Percentiles rank a stretch among this genome's conserved stretches.
These are phyloP conservation scores for Scylla paramamosain DNA, from an alignment of 1,140 invertebrate genomes.

Conservation along the genomic window DNA sequence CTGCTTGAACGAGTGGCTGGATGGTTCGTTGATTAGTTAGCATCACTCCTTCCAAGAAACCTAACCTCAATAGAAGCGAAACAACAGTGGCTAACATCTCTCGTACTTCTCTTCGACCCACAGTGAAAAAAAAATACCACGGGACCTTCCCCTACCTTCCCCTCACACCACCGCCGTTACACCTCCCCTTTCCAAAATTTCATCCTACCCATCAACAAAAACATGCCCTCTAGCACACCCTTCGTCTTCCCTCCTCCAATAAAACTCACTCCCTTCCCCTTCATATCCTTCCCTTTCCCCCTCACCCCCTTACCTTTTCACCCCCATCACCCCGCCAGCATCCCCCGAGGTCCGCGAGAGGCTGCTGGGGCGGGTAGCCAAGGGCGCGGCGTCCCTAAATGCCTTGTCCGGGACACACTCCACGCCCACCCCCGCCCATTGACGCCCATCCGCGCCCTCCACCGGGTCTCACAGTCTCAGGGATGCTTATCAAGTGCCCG, in stretches of 20 bases:
- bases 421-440: background rate
- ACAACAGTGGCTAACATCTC: too few relatives aligned
- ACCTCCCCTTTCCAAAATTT: too few relatives aligned
- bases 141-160: background rate
- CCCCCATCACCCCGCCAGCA: background rate
- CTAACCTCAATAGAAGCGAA: too few relatives aligned
- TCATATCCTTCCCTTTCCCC: background rate
- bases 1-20: too few relatives aligned
- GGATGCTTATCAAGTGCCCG: background rate
- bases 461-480: background rate
- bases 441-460: background rate
- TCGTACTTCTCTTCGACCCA: background rate
- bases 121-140: background rate
- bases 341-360: background rate
- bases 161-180: too few relatives aligned
- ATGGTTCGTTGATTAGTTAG: too few relatives aligned
- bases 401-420: background rate
- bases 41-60: too few relatives aligned
- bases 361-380: background rate
- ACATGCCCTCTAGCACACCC: background rate
- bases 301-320: background rate
- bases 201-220: background rate
- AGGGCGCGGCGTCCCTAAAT: background rate
- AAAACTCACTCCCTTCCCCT: background rate
- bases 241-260: background rate